A percentile compares a stretch with the other conserved stretches of the same genome.
These are phyloP conservation scores for Pelobates fuscus DNA, from an alignment of 2,113 vertebrate genomes.

Conservation along the genomic window DNA sequence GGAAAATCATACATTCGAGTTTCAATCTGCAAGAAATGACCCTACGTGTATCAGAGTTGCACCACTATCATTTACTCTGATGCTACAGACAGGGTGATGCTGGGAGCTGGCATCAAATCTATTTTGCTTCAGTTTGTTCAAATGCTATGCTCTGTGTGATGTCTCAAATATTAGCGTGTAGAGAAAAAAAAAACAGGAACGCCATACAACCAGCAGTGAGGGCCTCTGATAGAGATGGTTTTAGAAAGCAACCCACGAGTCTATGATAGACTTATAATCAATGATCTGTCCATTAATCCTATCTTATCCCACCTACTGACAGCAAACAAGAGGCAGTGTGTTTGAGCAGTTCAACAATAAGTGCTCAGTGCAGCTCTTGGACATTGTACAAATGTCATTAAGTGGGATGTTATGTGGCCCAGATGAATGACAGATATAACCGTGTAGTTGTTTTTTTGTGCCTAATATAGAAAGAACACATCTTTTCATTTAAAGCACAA, in stretches of 20 bases:
- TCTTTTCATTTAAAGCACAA: constrained; percentile 7
- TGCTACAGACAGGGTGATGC: not conserved
- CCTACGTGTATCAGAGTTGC: constrained; percentile 11
- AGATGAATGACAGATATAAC: constrained; percentile 15
- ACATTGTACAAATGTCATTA: constrained; percentile 21
- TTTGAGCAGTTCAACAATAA: constrained; percentile 1
- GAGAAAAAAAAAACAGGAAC: not conserved
- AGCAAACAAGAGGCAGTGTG: not conserved
- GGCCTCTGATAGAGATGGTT: constrained; percentile 6
- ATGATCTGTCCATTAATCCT: constrained; percentile 42
- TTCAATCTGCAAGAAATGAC: constrained; percentile 21
- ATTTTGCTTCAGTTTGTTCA: constrained; percentile 37
- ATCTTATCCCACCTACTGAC: constrained; percentile 24
- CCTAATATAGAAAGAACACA: constrained; percentile 16
- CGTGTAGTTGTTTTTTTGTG: not conserved
- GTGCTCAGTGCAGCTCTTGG: not conserved
- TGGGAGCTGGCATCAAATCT: not conserved
- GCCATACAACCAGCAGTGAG: constrained; percentile 12
- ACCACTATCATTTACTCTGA: constrained; percentile 20
- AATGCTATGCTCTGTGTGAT: not conserved
- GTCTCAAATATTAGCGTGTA: not conserved
- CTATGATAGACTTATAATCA: constrained; percentile 18
- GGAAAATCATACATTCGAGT: constrained; percentile 50
- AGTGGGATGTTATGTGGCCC: constrained; percentile 10
- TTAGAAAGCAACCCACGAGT: constrained; percentile 50